Conservation (phyloP, 1,140 invertebrate species). For the Chironomus striatipennis region DNA sequence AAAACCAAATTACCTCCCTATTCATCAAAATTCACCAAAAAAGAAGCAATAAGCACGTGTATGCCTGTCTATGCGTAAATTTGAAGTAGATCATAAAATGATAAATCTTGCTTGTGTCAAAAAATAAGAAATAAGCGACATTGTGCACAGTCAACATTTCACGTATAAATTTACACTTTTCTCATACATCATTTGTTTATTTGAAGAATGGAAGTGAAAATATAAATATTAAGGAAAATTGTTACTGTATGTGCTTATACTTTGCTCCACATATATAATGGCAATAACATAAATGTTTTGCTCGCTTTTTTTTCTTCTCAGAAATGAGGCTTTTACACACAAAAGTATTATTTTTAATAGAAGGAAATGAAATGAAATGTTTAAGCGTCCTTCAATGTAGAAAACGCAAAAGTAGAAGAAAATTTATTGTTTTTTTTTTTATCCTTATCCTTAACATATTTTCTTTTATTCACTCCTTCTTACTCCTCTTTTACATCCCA, state of each 20-base stretch:
- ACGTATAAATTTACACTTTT: neutral
- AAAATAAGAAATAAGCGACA: neutral
- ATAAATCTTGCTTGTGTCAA: neutral
- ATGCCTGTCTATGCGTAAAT: neutral
- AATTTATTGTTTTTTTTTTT: neutral
- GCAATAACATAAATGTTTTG: neutral
- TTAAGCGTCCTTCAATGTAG: neutral
- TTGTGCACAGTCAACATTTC: neutral
- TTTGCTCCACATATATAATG: slow-evolving; percentile 17
- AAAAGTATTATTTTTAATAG: neutral
- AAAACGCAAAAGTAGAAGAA: slow-evolving; percentile 7
- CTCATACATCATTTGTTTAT: slow-evolving; percentile 22
- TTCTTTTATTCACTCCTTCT: neutral
- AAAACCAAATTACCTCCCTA: too few relatives aligned
- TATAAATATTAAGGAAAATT: slow-evolving; percentile 7
- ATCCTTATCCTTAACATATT: neutral
- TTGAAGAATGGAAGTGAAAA: neutral
- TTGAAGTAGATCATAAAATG: slow-evolving; percentile 9
- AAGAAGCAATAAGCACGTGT: neutral
- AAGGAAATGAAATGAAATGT: neutral
- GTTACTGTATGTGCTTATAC: neutral
- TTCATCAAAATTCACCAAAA: neutral
- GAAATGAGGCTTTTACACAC: too few relatives aligned
- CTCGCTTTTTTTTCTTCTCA: neutral
- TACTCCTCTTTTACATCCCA: neutral